These are phyloP conservation scores for Gadopsis marmoratus DNA, from an alignment of 2,797 vertebrate species.

Conservation along the genomic window DNA sequence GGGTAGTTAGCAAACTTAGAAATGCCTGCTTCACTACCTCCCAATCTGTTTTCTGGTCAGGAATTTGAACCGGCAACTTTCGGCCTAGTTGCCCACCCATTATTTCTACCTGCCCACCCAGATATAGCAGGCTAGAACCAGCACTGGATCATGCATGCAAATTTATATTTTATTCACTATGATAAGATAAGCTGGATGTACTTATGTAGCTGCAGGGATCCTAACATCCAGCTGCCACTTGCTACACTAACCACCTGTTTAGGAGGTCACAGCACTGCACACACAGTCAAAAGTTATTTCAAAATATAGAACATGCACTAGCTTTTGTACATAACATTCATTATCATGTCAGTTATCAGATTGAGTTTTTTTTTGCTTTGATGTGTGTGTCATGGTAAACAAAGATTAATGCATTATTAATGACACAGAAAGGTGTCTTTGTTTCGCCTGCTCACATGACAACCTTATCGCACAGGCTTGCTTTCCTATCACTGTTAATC, in stretches of 20 bases:
- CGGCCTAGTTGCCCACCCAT: too few species aligned
- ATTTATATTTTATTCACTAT: background rate
- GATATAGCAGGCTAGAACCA: too few species aligned
- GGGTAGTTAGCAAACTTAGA: too few species aligned
- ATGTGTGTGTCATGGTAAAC: background rate
- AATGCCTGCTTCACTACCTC: too few species aligned
- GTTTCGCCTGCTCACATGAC: background rate
- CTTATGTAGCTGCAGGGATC: background rate
- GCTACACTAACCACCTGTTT: conserved; percentile 21
- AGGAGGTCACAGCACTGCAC: background rate
- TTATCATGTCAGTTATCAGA: too few species aligned
- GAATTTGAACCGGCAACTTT: too few species aligned
- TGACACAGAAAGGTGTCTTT: too few species aligned
- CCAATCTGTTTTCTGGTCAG: too few species aligned
- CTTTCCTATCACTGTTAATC: background rate
- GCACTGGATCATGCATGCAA: too few species aligned
- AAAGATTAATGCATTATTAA: background rate
- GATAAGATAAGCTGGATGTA: background rate
- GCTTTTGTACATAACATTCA: too few species aligned
- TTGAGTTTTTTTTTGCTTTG: background rate
- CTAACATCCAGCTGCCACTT: background rate
- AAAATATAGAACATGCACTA: background rate
- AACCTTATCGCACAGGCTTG: too few species aligned
- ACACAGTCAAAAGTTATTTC: background rate
- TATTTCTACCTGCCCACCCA: too few species aligned